A percentile compares a stretch with the other conserved stretches of the same genome.
Conservation (phyloP, 2,797 vertebrate genomes). For the Danio jaintianensis region DNA sequence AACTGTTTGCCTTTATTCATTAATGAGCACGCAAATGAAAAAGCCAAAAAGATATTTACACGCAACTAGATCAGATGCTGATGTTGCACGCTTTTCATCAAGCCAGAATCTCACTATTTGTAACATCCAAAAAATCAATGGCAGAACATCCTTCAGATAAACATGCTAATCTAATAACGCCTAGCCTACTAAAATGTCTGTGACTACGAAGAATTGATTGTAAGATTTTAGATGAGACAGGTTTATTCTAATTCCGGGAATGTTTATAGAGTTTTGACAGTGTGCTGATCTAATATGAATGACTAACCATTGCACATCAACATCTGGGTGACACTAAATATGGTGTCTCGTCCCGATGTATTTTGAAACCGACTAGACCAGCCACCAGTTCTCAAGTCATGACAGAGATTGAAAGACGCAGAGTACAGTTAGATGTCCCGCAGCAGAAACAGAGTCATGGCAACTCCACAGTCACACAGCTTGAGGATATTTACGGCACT, state of each 20-base stretch:
- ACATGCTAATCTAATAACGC: constrained; percentile 21
- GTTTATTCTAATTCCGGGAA: background rate
- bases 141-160: constrained; percentile 6
- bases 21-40: constrained; percentile 7
- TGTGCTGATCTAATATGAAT: background rate
- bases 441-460: constrained; percentile 35
- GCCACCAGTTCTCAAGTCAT: background rate
- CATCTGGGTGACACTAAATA: constrained; percentile 31
- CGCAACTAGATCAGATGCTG: constrained; percentile 17
- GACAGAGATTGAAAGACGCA: background rate
- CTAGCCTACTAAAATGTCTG: background rate
- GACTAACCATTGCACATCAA: background rate
- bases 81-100: constrained; percentile 25
- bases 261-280: background rate
- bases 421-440: constrained; percentile 9
- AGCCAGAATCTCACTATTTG: background rate
- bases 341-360: background rate
- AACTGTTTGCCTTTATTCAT: constrained; percentile 23
- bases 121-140: constrained; percentile 9
- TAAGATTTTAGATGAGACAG: background rate
- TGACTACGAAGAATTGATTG: background rate
- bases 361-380: background rate
- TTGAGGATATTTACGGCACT: constrained; percentile 56
- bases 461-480: constrained; percentile 39
- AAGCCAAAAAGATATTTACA: constrained; percentile 12